Evolutionary conservation across 2,888 invertebrate genomes (phyloP).

Genomic region (Melanargia galathea): DNA sequence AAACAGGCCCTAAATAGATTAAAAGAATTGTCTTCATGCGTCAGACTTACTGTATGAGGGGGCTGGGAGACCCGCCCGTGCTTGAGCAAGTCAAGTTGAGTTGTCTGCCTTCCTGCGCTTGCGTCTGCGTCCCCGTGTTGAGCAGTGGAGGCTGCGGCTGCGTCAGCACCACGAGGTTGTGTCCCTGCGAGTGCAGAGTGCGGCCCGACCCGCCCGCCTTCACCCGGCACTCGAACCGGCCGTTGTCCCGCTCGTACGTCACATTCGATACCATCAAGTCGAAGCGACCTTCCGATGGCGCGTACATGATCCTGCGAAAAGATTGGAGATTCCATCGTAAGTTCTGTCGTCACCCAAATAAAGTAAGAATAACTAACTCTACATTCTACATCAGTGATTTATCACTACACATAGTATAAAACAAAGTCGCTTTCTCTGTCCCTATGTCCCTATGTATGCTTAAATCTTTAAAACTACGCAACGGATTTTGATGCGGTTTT

Average conservation of each 20-base stretch:
- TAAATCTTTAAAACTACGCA: too few relatives aligned
- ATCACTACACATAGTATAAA: too few relatives aligned
- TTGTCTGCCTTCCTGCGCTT: conserved; percentile 90
- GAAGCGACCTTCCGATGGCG: conserved; percentile 91
- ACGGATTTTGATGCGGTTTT: too few relatives aligned
- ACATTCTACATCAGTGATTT: too few relatives aligned
- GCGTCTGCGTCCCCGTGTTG: conserved; percentile 87
- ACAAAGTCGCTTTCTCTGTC: too few relatives aligned
- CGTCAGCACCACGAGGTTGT: conserved; percentile 92
- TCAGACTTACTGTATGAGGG: conserved; percentile 88
- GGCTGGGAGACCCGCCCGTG: conserved; percentile 94
- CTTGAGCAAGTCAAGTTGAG: conserved; percentile 91
- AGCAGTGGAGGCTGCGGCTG: conserved; percentile 91
- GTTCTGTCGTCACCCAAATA: background rate
- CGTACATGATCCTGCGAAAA: conserved; percentile 86
- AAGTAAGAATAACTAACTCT: too few relatives aligned
- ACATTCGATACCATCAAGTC: conserved; percentile 94
- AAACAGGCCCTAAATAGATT: too few relatives aligned
- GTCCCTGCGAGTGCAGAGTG: conserved; percentile 91
- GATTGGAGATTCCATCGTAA: conserved; percentile 12
- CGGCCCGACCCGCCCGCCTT: conserved; percentile 92
- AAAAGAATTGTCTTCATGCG: too few relatives aligned
- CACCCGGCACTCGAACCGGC: conserved; percentile 94
- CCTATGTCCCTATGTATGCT: too few relatives aligned
- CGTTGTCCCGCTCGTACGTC: conserved; percentile 95